Conservation (phyloP, 2,797 vertebrate genomes). For the Melanotaenia boesemani region DNA sequence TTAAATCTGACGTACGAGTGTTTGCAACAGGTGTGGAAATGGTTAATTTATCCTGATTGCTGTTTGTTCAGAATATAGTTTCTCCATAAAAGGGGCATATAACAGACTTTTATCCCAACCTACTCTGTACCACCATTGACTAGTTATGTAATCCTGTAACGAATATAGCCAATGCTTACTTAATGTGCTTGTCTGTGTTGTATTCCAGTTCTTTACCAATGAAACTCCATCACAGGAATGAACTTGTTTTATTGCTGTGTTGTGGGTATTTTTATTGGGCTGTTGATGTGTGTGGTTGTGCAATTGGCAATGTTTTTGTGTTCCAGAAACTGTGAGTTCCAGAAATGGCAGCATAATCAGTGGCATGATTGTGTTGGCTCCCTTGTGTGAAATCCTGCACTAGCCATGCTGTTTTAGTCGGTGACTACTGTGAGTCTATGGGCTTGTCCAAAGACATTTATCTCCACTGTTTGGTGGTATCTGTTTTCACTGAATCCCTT, state of each 20-base stretch:
- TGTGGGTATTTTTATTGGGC: slow-evolving; percentile 48
- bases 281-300: slow-evolving; percentile 34
- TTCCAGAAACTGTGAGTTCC: slow-evolving; percentile 53
- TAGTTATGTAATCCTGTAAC: neutral
- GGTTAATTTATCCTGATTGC: neutral
- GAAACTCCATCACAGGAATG: slow-evolving; percentile 24
- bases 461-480: slow-evolving; percentile 9
- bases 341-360: slow-evolving; percentile 71
- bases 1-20: neutral
- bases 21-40: slow-evolving; percentile 47
- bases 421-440: slow-evolving; percentile 15
- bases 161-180: neutral
- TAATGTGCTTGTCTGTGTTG: neutral
- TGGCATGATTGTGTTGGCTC: slow-evolving; percentile 73
- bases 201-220: neutral
- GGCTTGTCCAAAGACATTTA: slow-evolving; percentile 32
- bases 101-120: neutral
- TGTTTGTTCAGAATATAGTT: neutral
- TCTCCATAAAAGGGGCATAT: neutral
- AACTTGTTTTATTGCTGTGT: slow-evolving; percentile 43
- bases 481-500: slow-evolving; percentile 15
- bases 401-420: slow-evolving; percentile 41
- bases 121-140: neutral
- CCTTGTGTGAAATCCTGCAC: slow-evolving; percentile 61
- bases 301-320: slow-evolving; percentile 47